A percentile compares a stretch with the other conserved stretches of the same genome.
These are phyloP conservation scores for Euphonia xanthogaster DNA, from an alignment of 2,797 vertebrate species.

Conservation along the genomic window DNA sequence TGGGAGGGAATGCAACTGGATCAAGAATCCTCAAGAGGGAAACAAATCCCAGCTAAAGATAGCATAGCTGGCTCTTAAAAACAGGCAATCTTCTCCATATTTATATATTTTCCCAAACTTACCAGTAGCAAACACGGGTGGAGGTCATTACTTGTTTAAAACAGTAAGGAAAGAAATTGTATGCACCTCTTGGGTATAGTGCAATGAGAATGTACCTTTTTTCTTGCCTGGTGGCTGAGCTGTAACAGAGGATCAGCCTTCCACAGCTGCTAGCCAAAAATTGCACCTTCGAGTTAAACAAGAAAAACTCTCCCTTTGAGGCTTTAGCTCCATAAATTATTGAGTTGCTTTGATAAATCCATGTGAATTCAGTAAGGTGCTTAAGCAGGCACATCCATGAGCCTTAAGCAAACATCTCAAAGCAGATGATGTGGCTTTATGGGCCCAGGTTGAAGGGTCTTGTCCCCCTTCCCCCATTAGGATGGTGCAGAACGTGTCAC, in stretches of 20 bases:
- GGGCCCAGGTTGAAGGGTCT: not conserved
- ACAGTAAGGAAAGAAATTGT: not conserved
- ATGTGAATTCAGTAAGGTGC: not conserved
- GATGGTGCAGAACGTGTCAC: not conserved
- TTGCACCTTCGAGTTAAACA: not conserved
- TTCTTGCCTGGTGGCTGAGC: not conserved
- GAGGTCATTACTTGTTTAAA: constrained; percentile 11
- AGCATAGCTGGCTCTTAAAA: not conserved
- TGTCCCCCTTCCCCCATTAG: not conserved
- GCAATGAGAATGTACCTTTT: not conserved
- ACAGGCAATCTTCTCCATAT: not conserved
- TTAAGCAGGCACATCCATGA: not conserved
- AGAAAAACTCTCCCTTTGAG: not conserved
- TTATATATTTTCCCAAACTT: not conserved
- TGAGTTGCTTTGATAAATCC: not conserved
- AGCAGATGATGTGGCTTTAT: not conserved
- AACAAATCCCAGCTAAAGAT: not conserved
- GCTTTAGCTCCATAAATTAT: not conserved
- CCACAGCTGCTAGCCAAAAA: not conserved
- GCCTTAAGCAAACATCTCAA: not conserved
- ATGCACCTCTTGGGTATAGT: not conserved
- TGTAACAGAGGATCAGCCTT: not conserved
- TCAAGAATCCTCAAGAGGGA: not conserved
- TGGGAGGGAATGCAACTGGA: not conserved
- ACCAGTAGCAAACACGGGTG: not conserved